These are phyloP conservation scores for Spongia lamella DNA, from an alignment of 37 sponge, comb jelly and placozoan genomes.

Conservation along the genomic window DNA sequence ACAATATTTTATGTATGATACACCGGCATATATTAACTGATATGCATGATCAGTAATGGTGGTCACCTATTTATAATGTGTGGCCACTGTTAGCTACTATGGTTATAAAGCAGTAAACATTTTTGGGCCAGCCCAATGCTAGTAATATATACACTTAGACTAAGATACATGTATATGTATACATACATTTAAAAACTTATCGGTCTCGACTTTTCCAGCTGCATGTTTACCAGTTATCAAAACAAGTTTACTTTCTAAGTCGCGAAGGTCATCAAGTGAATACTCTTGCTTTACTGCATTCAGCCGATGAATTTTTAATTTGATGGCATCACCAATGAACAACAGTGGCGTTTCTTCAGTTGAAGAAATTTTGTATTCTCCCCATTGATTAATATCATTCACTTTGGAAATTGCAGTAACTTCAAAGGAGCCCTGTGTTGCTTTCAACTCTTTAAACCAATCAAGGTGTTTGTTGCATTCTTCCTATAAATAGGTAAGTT, in stretches of 20 bases:
- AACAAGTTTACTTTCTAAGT: constrained; percentile 22
- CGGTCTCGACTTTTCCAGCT: neutral
- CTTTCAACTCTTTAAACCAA: constrained; percentile 16
- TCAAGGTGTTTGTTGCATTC: constrained; percentile 6
- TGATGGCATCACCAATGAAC: neutral
- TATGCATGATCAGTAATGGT: too few relatives aligned
- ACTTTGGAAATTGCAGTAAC: constrained; percentile 3
- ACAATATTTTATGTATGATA: too few relatives aligned
- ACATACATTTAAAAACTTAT: too few relatives aligned
- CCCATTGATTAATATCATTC: constrained; percentile 7
- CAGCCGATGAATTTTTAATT: neutral
- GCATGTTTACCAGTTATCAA: constrained; percentile 14
- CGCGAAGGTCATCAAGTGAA: constrained; percentile 11
- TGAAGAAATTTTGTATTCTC: neutral
- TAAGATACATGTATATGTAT: too few relatives aligned
- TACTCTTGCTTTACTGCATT: neutral
- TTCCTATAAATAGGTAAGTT: neutral
- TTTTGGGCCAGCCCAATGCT: too few relatives aligned
- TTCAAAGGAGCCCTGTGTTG: constrained; percentile 7
- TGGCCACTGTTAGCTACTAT: too few relatives aligned
- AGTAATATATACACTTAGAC: too few relatives aligned
- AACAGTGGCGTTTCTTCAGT: neutral
- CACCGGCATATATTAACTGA: too few relatives aligned
- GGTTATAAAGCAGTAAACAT: too few relatives aligned
- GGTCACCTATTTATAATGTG: too few relatives aligned